Percentiles rank a stretch among this genome's conserved stretches.
Conservation (phyloP, 2,888 invertebrate genomes). For the Harmothoe impar region DNA sequence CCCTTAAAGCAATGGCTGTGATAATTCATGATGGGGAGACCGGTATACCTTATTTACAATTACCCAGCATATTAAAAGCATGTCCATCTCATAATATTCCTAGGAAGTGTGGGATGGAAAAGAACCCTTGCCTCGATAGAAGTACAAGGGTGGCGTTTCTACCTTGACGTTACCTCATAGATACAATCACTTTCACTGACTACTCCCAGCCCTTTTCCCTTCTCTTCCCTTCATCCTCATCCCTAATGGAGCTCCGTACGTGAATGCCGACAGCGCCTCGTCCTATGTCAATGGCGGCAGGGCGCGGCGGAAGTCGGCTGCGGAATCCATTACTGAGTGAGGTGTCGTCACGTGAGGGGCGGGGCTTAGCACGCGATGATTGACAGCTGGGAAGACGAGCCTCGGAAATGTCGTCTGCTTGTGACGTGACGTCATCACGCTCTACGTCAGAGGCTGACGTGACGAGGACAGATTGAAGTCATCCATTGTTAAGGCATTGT, state of each 20-base stretch:
- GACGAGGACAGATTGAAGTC: conserved; percentile 12
- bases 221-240: not conserved
- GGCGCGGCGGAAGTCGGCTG: not conserved
- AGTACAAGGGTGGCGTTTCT: no score
- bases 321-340: conserved; percentile 1
- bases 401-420: conserved; percentile 17
- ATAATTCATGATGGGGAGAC: no score
- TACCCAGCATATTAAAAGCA: no score
- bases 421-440: conserved; percentile 6
- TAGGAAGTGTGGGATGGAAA: no score
- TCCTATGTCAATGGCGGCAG: not conserved
- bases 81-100: no score
- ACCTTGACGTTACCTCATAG: no score
- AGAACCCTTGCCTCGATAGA: no score
- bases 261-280: no score
- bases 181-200: no score
- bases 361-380: not conserved
- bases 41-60: no score
- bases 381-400: conserved; percentile 8
- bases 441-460: not conserved
- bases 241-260: not conserved
- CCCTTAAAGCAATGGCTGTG: no score
- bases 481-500: not conserved
- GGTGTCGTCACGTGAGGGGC: conserved; percentile 45
- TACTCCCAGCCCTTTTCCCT: no score